Evolutionary conservation across 2,113 vertebrate species (phyloP).

Genomic region (Pelecanoides urinatrix): DNA sequence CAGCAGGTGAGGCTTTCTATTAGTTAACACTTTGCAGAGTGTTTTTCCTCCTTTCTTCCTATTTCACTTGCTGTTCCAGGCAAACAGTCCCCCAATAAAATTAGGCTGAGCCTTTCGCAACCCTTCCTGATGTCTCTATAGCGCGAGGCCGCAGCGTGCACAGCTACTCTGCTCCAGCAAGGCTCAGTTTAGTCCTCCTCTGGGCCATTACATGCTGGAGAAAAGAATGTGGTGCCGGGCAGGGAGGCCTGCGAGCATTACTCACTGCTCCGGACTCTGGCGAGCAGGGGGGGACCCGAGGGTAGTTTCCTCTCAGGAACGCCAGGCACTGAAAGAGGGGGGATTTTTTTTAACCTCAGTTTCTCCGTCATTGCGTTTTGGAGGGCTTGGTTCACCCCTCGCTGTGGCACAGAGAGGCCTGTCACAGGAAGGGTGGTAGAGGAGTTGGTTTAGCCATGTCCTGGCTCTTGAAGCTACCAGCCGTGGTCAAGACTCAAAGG

Average conservation of each 20-base stretch:
- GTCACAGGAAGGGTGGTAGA: not conserved
- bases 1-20: not conserved
- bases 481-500: not conserved
- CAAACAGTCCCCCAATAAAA: not conserved
- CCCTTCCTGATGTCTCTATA: fast-evolving
- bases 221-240: slow-evolving; percentile 22
- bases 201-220: slow-evolving; percentile 60
- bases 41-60: not conserved
- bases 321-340: not conserved
- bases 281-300: not conserved
- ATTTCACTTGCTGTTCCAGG: not conserved
- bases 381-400: fast-evolving
- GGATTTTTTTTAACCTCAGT: not conserved
- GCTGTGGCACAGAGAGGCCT: not conserved
- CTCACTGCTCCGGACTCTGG: not conserved
- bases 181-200: slow-evolving; percentile 20
- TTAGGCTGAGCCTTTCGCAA: not conserved
- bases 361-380: not conserved
- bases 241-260: slow-evolving; percentile 19
- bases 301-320: not conserved
- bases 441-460: not conserved
- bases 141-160: fast-evolving
- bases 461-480: not conserved
- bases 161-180: not conserved
- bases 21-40: not conserved